phyloP scores from a whole-genome alignment of 2,888 invertebrate genomes.

The Heteromurus nitidus region DNA sequence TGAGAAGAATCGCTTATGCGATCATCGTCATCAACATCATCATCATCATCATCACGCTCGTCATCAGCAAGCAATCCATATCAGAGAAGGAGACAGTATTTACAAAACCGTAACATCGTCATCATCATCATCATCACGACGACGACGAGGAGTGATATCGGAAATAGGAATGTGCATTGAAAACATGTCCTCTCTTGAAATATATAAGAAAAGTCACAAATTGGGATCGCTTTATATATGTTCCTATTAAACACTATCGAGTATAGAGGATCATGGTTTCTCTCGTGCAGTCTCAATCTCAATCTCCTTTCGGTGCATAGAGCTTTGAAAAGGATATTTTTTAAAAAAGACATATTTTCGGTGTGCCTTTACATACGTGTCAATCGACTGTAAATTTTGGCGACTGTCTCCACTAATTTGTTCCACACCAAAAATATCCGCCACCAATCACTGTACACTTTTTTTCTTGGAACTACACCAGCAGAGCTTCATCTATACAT shows the following conservation, averaged over 20 bases:
- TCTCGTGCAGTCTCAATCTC: too few relatives aligned
- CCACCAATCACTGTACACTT: conserved; percentile 73
- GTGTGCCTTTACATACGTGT: conserved; percentile 72
- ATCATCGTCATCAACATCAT: neutral
- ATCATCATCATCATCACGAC: neutral
- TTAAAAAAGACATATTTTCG: conserved; percentile 29
- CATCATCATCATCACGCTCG: conserved; percentile 32
- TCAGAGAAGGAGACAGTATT: conserved; percentile 14
- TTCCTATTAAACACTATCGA: too few relatives aligned
- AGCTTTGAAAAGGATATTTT: neutral
- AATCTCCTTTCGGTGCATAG: too few relatives aligned
- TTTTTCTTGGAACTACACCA: conserved; percentile 73
- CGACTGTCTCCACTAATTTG: conserved; percentile 74
- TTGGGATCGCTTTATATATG: too few relatives aligned
- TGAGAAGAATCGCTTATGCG: neutral
- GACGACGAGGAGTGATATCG: conserved; percentile 14
- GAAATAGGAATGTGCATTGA: conserved; percentile 42
- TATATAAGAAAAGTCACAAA: too few relatives aligned
- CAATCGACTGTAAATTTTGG: conserved; percentile 74
- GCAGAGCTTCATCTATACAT: conserved; percentile 73
- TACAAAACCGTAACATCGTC: neutral
- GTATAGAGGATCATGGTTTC: too few relatives aligned
- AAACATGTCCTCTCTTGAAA: too few relatives aligned
- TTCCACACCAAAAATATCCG: conserved; percentile 74
- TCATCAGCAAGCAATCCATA: conserved; percentile 11